Conservation (phyloP, 2,797 vertebrate genomes). For the Acrocephalus scirpaceus region DNA sequence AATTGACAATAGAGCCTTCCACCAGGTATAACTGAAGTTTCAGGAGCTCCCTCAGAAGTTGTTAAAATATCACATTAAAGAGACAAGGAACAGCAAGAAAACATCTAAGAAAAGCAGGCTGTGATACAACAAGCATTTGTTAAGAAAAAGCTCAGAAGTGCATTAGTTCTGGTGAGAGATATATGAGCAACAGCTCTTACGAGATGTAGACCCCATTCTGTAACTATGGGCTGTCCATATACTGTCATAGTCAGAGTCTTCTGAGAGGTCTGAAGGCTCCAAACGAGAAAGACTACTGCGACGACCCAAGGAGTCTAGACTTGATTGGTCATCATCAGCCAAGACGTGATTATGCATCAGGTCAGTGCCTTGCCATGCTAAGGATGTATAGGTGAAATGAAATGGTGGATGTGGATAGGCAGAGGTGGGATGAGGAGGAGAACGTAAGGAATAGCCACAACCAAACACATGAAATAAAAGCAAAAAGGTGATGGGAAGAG, state of each 20-base stretch:
- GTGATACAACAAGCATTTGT: conserved; percentile 91
- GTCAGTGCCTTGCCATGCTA: conserved; percentile 99
- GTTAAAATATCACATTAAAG: conserved; percentile 89
- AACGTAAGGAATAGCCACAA: conserved; percentile 84
- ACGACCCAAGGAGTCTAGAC: conserved; percentile 91
- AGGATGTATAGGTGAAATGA: conserved; percentile 79
- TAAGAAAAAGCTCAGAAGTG: conserved; percentile 84
- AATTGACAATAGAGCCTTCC: conserved; percentile 66
- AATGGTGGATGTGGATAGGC: conserved; percentile 81
- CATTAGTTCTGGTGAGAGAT: conserved; percentile 98
- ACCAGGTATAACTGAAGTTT: conserved; percentile 72
- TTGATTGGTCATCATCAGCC: conserved; percentile 94
- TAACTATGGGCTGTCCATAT: conserved; percentile 99
- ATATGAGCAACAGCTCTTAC: conserved; percentile 96
- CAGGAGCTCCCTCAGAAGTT: conserved; percentile 77
- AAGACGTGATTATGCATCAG: conserved; percentile 99
- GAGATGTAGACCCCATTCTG: conserved; percentile 97
- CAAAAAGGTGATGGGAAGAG: conserved; percentile 84
- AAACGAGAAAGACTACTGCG: conserved; percentile 95
- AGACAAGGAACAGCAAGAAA: conserved; percentile 89
- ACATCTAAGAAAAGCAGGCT: conserved; percentile 88
- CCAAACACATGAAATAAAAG: conserved; percentile 84
- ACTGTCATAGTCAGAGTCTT: conserved; percentile 99
- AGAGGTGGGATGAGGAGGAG: conserved; percentile 76
- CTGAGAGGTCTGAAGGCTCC: conserved; percentile 96